These are phyloP conservation scores for Hermatobates lingyangjiaoensis DNA, from an alignment of 1,140 invertebrate species.

Conservation along the genomic window DNA sequence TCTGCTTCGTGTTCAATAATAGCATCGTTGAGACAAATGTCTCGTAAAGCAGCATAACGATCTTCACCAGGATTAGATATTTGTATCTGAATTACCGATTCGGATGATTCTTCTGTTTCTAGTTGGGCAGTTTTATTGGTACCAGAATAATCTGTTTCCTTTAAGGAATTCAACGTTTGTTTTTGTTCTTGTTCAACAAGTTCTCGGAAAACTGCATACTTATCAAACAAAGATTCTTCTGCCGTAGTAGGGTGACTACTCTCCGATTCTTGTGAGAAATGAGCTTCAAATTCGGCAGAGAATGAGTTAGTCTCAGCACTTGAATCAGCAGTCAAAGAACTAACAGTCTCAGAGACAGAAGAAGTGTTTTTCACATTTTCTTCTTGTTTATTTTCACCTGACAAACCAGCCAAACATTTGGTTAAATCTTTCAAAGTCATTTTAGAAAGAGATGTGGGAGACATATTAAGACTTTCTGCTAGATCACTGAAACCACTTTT, in stretches of 20 bases:
- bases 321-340: constrained; percentile 16
- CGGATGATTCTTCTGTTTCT: constrained; percentile 13
- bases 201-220: constrained; percentile 71
- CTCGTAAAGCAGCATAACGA: constrained; percentile 46
- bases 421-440: constrained; percentile 71
- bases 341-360: not conserved
- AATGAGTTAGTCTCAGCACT: constrained; percentile 22
- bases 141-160: constrained; percentile 22
- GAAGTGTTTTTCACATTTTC: constrained; percentile 3
- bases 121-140: constrained; percentile 20
- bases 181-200: constrained; percentile 46
- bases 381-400: constrained; percentile 16
- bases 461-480: constrained; percentile 51
- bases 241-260: constrained; percentile 6
- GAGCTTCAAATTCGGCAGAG: constrained; percentile 37
- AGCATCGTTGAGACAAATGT: constrained; percentile 41
- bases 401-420: constrained; percentile 39
- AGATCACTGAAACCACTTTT: constrained; percentile 60
- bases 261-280: constrained; percentile 33
- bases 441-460: constrained; percentile 51
- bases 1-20: constrained; percentile 14
- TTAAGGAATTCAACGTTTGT: not conserved
- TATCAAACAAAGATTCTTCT: constrained; percentile 35
- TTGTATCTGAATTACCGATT: constrained; percentile 8
- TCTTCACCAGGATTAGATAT: constrained; percentile 26